phyloP scores from a whole-genome alignment of 1,140 invertebrate genomes.

The Aphis gossypii region DNA sequence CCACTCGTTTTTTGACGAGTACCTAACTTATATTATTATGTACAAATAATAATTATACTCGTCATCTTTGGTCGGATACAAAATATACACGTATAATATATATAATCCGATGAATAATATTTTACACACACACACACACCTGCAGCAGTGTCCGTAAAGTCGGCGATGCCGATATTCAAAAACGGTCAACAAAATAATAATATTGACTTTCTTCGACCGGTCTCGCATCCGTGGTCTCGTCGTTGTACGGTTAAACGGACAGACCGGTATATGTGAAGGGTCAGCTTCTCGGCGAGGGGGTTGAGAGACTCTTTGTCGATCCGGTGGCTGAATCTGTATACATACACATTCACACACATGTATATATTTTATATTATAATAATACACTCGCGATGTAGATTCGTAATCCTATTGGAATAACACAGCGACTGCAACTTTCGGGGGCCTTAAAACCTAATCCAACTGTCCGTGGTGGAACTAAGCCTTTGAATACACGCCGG shows the following conservation, averaged over 20 bases:
- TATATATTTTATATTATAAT: neutral
- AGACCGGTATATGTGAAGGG: neutral
- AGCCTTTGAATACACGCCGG: neutral
- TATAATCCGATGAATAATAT: neutral
- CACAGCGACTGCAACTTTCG: neutral
- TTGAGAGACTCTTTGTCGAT: neutral
- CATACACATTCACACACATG: neutral
- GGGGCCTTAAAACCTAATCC: neutral
- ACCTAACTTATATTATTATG: neutral
- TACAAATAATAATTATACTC: neutral
- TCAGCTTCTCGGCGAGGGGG: neutral
- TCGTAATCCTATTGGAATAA: conserved; percentile 35
- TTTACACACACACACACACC: too few species aligned
- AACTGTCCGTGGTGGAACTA: neutral
- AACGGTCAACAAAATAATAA: conserved; percentile 27
- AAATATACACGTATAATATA: neutral
- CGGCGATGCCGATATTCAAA: neutral
- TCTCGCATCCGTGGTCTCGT: neutral
- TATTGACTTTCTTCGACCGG: conserved; percentile 19
- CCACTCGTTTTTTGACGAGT: neutral
- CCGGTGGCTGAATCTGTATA: neutral
- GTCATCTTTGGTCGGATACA: neutral
- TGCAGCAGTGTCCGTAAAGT: neutral
- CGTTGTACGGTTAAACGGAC: neutral
- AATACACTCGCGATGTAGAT: neutral